phyloP scores from a whole-genome alignment of 2,888 invertebrate species.

The Smittia aterrima region DNA sequence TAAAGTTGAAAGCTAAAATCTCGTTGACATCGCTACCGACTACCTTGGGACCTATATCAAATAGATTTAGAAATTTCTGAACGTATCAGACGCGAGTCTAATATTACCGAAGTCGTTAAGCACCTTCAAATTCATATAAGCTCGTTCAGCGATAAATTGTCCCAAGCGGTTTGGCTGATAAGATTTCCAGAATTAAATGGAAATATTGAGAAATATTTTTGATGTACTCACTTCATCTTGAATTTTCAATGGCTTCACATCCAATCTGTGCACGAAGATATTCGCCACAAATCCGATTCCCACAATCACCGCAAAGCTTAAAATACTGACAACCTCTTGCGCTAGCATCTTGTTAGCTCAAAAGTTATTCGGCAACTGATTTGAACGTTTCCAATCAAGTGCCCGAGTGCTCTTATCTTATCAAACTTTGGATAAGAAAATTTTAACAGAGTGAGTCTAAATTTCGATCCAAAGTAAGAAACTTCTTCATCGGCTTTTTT shows the following conservation, averaged over 20 bases:
- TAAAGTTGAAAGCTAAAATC: not conserved
- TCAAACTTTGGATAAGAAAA: too few species aligned
- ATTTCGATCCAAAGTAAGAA: too few species aligned
- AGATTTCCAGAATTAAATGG: not conserved
- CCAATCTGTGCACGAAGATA: not conserved
- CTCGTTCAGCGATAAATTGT: slow-evolving; percentile 37
- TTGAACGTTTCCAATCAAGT: too few species aligned
- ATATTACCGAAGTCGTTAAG: slow-evolving; percentile 33
- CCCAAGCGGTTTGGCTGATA: not conserved
- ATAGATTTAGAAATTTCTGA: too few species aligned
- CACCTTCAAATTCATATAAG: slow-evolving; percentile 24
- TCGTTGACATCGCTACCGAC: slow-evolving; percentile 33
- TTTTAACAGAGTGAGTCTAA: too few species aligned
- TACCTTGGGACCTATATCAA: slow-evolving; percentile 33
- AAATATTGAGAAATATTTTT: not conserved
- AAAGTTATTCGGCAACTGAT: too few species aligned
- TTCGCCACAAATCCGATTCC: not conserved
- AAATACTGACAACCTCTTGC: not conserved
- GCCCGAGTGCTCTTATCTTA: too few species aligned
- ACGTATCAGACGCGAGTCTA: too few species aligned
- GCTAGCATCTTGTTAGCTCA: not conserved
- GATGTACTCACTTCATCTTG: not conserved
- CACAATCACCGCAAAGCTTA: not conserved
- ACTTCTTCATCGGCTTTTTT: too few species aligned
- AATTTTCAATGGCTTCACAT: not conserved